Evolutionary conservation across 2,797 vertebrate species (phyloP).

Genomic region (Artibeus lituratus): DNA sequence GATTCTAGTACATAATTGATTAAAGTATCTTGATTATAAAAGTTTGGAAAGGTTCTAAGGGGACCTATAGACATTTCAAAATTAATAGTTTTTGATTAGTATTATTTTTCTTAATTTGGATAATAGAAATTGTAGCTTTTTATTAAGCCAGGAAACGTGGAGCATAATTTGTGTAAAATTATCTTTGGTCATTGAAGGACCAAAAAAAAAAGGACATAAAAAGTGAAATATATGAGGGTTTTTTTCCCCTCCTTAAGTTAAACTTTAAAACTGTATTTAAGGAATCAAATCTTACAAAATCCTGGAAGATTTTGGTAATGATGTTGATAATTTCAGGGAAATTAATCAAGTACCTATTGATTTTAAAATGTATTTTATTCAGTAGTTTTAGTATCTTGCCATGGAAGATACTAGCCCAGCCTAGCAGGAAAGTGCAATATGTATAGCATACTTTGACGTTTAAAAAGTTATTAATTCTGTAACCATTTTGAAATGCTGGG

Average conservation of each 20-base stretch:
- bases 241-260: slow-evolving; percentile 54
- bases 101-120: slow-evolving; percentile 72
- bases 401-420: slow-evolving; percentile 75
- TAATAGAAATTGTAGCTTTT: slow-evolving; percentile 66
- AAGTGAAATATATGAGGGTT: slow-evolving; percentile 68
- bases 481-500: slow-evolving; percentile 78
- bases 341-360: slow-evolving; percentile 71
- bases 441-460: slow-evolving; percentile 77
- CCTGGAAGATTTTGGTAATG: slow-evolving; percentile 65
- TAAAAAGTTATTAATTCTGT: slow-evolving; percentile 70
- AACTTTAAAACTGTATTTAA: slow-evolving; percentile 72
- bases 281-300: slow-evolving; percentile 71
- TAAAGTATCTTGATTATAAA: slow-evolving; percentile 65
- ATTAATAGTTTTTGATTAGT: slow-evolving; percentile 55
- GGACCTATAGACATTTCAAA: slow-evolving; percentile 58
- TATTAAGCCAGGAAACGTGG: slow-evolving; percentile 71
- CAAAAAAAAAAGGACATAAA: slow-evolving; percentile 68
- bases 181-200: slow-evolving; percentile 75
- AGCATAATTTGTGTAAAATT: slow-evolving; percentile 75
- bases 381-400: slow-evolving; percentile 74
- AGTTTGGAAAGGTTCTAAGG: slow-evolving; percentile 54
- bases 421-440: slow-evolving; percentile 84
- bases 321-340: slow-evolving; percentile 75
- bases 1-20: slow-evolving; percentile 64
- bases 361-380: slow-evolving; percentile 69